These are phyloP conservation scores for Acrobasis repandana DNA, from an alignment of 2,888 invertebrate genomes.

Conservation along the genomic window DNA sequence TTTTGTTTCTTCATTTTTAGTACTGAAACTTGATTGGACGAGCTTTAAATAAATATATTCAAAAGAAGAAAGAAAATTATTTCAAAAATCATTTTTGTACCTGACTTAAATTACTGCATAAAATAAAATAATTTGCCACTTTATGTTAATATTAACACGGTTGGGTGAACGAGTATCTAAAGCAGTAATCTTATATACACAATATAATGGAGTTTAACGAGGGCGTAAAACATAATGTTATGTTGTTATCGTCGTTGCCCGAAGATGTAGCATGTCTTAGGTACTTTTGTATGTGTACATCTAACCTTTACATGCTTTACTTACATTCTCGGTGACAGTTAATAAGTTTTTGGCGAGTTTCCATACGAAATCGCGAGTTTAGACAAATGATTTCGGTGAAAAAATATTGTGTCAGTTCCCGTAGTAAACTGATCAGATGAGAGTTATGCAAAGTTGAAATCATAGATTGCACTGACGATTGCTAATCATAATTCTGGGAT, in stretches of 20 bases:
- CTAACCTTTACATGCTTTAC: background rate
- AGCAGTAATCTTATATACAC: background rate
- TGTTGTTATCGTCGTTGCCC: constrained; percentile 2
- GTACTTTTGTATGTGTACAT: background rate
- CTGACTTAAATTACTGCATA: background rate
- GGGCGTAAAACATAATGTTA: constrained; percentile 21
- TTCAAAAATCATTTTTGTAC: background rate
- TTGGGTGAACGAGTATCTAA: background rate
- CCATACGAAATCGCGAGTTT: no score
- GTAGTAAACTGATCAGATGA: no score
- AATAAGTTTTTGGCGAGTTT: no score
- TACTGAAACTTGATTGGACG: no score
- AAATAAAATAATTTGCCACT: background rate
- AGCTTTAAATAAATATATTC: no score
- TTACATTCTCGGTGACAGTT: background rate
- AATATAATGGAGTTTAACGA: constrained; percentile 4
- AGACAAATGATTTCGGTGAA: no score
- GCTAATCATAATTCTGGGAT: no score
- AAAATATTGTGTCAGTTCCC: no score
- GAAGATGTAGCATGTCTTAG: background rate
- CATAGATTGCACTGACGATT: no score
- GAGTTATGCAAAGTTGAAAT: no score
- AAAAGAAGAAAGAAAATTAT: no score
- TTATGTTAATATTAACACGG: background rate
- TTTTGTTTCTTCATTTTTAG: no score